Base-by-base conservation (phyloP, 2,888 invertebrate species). In the Ditula angustiorana region DNA sequence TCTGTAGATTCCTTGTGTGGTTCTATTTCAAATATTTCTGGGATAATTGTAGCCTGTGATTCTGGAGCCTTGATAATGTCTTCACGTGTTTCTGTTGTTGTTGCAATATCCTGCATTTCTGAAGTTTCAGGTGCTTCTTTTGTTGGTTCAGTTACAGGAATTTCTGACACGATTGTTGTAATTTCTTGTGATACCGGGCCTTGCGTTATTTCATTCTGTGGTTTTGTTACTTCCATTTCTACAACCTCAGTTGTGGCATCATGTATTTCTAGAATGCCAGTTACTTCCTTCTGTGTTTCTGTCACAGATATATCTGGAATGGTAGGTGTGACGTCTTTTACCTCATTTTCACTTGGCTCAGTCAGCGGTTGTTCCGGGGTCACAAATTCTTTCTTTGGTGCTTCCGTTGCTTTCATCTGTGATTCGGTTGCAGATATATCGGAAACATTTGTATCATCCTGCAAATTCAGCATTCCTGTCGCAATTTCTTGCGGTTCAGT, bases 361-460 rank as follows among this genome's bases (percentile, higher is more conserved):
- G 57, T 24, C 11, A 24, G 24, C 19, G 2, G 23, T 10, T n/a
- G 21, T 16, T 46, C 52, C 16, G 58, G 21, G 24, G 28, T 10
- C 7, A 24, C 46, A 11, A 11, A 21, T 35, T 58, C 58, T 28
- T 58, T 21, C 21, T 46, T 35, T 28, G 58, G 49, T 16, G 50
- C 35, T 49, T 58, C 60, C 8, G 71, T 71, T 2, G 24, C 44
- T 30, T 60, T 49, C 33, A 24, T 60, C 49, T 68, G 67, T 21
- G 62, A 49, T 46, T 66, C 59, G 24, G 52, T 55, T 47, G 44
- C 21, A 2, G 55, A 30, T 13, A 44, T 47, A 41, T 67, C 60
- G 16, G 70, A 35, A 23, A 19, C 19, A 16, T 24, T 11, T n/a
- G 41, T 57, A 41, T 0, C 16, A 11, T 41, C 56, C 10, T 47